Conservation (phyloP, 2,888 invertebrate species). For the Boloria selene region DNA sequence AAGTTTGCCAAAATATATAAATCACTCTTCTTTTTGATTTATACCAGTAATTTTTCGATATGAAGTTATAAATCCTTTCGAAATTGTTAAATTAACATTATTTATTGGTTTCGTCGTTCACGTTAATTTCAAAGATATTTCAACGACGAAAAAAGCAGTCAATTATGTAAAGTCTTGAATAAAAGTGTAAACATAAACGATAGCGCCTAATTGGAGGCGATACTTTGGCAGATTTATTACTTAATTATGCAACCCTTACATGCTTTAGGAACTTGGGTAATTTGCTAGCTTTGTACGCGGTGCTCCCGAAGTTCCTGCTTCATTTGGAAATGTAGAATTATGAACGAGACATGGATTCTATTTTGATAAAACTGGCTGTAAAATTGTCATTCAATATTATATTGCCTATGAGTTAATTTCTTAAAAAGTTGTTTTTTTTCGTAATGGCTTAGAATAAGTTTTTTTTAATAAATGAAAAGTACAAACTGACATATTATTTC, state of each 20-base stretch:
- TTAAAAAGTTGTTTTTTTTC: neutral
- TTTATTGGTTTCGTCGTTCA: neutral
- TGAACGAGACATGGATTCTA: constrained; percentile 32
- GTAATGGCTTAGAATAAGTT: neutral
- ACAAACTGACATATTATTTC: no score
- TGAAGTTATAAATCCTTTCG: neutral
- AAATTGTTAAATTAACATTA: constrained; percentile 5
- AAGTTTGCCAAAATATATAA: neutral
- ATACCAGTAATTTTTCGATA: neutral
- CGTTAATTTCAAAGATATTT: neutral
- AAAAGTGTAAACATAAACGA: constrained; percentile 65
- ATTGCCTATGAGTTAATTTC: neutral
- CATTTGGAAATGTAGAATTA: constrained; percentile 40
- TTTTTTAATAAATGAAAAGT: no score
- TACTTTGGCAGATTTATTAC: constrained; percentile 65
- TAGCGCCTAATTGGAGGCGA: constrained; percentile 57
- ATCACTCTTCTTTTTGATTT: neutral
- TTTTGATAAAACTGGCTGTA: constrained; percentile 25
- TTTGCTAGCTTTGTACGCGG: constrained; percentile 45
- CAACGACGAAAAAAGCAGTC: neutral
- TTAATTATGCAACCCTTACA: constrained; percentile 64
- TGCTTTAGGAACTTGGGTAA: constrained; percentile 44
- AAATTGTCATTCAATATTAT: neutral
- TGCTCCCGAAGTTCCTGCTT: constrained; percentile 37
- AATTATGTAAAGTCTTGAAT: constrained; percentile 42